Evolutionary conservation across 53 echinoderm and acorn worm species (phyloP).

Genomic region (Stichopus horrens): DNA sequence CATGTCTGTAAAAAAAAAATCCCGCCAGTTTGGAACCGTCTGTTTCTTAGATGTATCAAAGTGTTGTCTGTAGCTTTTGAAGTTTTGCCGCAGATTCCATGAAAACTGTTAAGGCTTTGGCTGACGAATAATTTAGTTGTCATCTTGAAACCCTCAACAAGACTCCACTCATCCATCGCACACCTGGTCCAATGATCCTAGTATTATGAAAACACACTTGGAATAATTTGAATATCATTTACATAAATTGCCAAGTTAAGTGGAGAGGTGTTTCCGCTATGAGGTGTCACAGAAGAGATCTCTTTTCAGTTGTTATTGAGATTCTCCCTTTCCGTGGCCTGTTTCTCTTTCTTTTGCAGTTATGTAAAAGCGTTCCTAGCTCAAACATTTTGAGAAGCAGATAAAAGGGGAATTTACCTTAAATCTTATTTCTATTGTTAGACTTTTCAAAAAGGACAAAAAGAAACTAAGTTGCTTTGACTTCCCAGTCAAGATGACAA

Average conservation of each 20-base stretch:
- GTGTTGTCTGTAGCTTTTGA: too few relatives aligned
- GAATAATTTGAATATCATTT: conserved; percentile 10
- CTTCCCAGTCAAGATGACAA: too few relatives aligned
- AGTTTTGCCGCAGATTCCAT: too few relatives aligned
- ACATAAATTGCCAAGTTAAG: conserved; percentile 12
- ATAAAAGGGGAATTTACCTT: too few relatives aligned
- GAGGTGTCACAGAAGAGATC: neutral
- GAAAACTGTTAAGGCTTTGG: too few relatives aligned
- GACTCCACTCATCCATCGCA: neutral
- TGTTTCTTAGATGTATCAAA: too few relatives aligned
- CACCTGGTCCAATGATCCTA: conserved; percentile 21
- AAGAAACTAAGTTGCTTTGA: too few relatives aligned
- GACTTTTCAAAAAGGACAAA: too few relatives aligned
- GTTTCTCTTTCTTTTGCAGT: neutral
- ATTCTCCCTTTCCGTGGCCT: neutral
- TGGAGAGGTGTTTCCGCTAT: neutral
- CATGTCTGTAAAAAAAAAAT: too few relatives aligned
- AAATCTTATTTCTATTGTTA: too few relatives aligned
- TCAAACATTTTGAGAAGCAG: too few relatives aligned
- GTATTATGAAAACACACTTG: conserved; percentile 1
- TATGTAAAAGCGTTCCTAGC: neutral
- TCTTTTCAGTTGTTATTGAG: neutral
- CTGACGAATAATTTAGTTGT: neutral
- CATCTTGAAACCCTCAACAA: neutral
- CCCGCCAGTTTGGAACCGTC: too few relatives aligned